Conservation (phyloP, 2,888 invertebrate species). For the Dione vanillae region DNA sequence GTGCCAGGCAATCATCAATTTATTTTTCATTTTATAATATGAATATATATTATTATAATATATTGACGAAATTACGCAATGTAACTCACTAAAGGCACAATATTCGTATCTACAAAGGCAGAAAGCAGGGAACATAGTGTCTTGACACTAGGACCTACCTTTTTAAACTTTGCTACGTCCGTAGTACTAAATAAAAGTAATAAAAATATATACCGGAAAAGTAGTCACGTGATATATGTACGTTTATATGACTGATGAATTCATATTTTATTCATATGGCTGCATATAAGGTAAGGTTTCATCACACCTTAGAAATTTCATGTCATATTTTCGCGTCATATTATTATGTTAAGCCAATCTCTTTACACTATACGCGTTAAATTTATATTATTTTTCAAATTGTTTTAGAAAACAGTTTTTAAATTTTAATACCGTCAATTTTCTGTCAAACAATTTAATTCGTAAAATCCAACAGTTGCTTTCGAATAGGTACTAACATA, state of each 20-base stretch:
- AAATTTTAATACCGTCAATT: background rate
- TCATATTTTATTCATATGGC: constrained; percentile 78
- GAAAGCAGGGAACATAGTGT: no score
- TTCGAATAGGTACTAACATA: constrained; percentile 59
- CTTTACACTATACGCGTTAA: background rate
- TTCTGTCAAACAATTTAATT: background rate
- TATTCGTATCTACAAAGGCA: no score
- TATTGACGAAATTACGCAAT: no score
- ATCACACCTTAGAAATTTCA: constrained; percentile 51
- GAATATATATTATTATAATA: no score
- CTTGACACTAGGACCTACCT: background rate
- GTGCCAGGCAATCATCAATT: no score
- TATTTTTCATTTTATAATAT: no score
- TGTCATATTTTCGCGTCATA: constrained; percentile 53
- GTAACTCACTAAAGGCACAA: no score
- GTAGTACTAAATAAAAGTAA: no score
- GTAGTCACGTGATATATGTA: constrained; percentile 21
- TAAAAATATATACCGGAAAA: background rate
- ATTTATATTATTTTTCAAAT: background rate
- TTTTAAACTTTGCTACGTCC: no score
- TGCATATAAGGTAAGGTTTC: constrained; percentile 60
- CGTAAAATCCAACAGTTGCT: background rate
- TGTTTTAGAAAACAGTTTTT: background rate
- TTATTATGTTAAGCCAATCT: constrained; percentile 5
- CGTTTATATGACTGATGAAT: constrained; percentile 74